Base-by-base conservation (phyloP, 2,888 invertebrate genomes). In the Chalcosyrphus nemorum region DNA sequence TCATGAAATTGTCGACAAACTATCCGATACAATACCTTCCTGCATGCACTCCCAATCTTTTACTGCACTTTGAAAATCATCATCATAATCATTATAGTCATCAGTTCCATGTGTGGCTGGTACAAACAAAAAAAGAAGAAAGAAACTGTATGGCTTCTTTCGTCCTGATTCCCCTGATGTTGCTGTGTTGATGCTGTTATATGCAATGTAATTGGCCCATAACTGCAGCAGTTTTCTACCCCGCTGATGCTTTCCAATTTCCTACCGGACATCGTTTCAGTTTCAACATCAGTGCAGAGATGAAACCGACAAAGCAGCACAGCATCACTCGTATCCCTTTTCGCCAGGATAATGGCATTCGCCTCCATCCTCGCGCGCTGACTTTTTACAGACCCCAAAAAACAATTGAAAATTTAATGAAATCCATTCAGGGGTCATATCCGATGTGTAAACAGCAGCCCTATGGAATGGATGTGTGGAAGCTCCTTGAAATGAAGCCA, bases 181-280 rank as follows among this genome's bases (percentile, higher is more conserved):
- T 41, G 19, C 43, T 47, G 13, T 47, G 13, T 24, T 70, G 17
- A 32, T 32, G 47, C n/a, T 65, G 75, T 47, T 66, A 66, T 57
- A 66, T 66, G 57, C 57, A 76, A 15, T 59, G 66, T 59, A 76
- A 68, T 76, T 76, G 75, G 50, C 57, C 75, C 50, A 76, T 76
- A 59, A 66, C 57, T 76, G 75, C 66, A 75, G 56, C 19, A 76
- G 50, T 59, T 76, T 66, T 59, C 66, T 52, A 50, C 11, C 57
- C 29, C 59, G 75, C 50, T 66, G 57, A 59, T 76, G 66, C 59
- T 76, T 76, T 76, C 59, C 75, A 76, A 76, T 76, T 76, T 76
- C 57, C 75, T 76, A 52, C 24, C 66, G 75, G 75, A 76, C 52
- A 76, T 66, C 57, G 47, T 45, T 74, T 65, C 63, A 56, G 45